Evolutionary conservation across 2,888 invertebrate genomes (phyloP).

Genomic region (Acronicta leporina): DNA sequence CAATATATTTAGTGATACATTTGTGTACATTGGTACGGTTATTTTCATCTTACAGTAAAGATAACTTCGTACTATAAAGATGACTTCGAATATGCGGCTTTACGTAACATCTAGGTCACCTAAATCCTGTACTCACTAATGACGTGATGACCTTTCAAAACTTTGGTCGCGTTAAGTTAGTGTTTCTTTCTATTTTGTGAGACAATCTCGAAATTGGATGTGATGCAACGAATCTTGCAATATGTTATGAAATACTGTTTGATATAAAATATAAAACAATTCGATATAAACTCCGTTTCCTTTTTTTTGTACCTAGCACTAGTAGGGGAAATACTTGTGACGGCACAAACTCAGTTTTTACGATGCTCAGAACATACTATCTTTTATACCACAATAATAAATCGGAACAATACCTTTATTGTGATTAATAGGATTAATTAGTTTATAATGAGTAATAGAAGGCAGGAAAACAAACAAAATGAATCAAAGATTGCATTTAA

Average conservation of each 20-base stretch:
- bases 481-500: conserved; percentile 33
- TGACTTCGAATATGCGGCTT: conserved; percentile 12
- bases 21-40: conserved; percentile 30
- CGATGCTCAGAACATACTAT: conserved; percentile 1
- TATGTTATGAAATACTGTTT: no score
- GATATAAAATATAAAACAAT: no score
- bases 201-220: no score
- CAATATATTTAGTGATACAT: conserved; percentile 60
- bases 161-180: conserved; percentile 12
- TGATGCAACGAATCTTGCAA: no score
- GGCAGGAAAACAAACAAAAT: conserved; percentile 48
- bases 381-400: conserved; percentile 28
- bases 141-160: conserved; percentile 35
- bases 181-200: conserved; percentile 10
- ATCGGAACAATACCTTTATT: conserved; percentile 26
- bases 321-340: neutral
- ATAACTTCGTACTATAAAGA: conserved; percentile 15
- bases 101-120: conserved; percentile 35
- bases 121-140: conserved; percentile 30
- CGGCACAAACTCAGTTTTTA: neutral
- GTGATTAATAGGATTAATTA: conserved; percentile 40
- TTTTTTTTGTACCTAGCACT: no score
- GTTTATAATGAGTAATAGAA: conserved; percentile 40
- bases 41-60: conserved; percentile 26
- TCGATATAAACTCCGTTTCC: no score